Base-by-base conservation (phyloP, 2,113 vertebrate genomes). In the Rallus limicola region DNA sequence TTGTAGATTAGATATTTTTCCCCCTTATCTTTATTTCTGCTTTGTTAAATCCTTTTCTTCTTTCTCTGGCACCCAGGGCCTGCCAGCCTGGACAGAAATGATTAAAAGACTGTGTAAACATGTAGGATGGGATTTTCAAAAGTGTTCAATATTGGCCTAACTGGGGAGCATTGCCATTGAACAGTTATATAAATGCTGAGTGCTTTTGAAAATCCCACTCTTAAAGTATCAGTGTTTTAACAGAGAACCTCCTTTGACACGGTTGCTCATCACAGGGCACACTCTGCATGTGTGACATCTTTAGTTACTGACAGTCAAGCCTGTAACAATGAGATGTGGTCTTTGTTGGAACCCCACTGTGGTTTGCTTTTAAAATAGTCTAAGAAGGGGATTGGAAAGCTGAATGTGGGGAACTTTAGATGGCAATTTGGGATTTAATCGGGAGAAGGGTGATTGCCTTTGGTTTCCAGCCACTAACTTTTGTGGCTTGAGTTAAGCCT, bases 101-200 rank as follows among this genome's bases (percentile, higher is more conserved):
- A 96, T 96, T 96, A 96, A 97, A 96, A 96, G 96, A 93, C 93
- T 92, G 40, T 96, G 96, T 96, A 96, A 96, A 96, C 95, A 96
- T 42, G 95, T 90, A 95, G 96, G 96, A 93, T 95, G 92, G 95
- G 93, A 95, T 96, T 97, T 97, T 97, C 96, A 96, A 96, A 96
- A 95, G 95, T 93, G 90, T 94, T 93, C 93, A 91, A 88, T 93
- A 94, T 95, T 96, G 93, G 91, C 86, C 93, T 93, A 89, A 87
- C 96, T 91, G 95, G 93, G 93, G 96, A 97, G 88, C 95, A 81
- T 92, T 92, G 78, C 91, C 91, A 97, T 96, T 96, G 96, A 96
- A 93, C 93, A 96, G 93, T 96, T 95, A 68, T 92, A 86, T 93
- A 86, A 95, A 91, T 94, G 93, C 90, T 92, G 95, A 96, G 88